Evolutionary conservation across 2,797 vertebrate species (phyloP), one percentile per base, ranked within the genome.

Genomic region (Lithobates pipiens): DNA sequence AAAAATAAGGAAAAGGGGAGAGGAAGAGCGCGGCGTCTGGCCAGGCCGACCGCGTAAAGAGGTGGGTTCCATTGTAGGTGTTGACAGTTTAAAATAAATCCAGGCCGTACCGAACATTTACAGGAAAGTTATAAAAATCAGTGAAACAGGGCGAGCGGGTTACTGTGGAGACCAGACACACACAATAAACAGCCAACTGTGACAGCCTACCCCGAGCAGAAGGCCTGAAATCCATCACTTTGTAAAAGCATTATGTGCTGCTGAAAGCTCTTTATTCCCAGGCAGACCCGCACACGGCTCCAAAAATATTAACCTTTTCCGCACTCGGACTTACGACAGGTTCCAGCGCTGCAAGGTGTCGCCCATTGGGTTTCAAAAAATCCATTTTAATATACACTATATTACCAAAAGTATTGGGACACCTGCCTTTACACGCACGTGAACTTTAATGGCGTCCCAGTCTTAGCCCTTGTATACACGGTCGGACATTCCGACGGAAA

Each of bases 31-130:
- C 88, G 91, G 94, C 93, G 87, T 83, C 69, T 88, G 89, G 95
- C 94, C 94, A 95, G 94, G 90, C 88, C 92, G 93, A 92, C 91
- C 93, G 90, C 91, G 89, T 92, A 92, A 91, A 94, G 93, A 91
- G 90, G 93, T 91, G 93, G 93, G 93, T 95, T 95, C 94, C 93
- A 94, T 93, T 92, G 83, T 92, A 96, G 95, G 95, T 95, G 95
- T 94, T 95, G 95, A 94, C 92, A 95, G 94, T 94, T 93, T 92
- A 93, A 94, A 95, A 95, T 95, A 96, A 95, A 95, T 95, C 94
- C 95, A 88, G 65, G 91, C 94, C 90, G 92, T 93, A 94, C 93
- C 93, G 93, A 94, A 93, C 93, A 92, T 95, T 95, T 95, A 95
- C 93, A 95, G 95, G 94, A 96, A 96, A 93, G 90, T 95, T 94